Evolutionary conservation across 2,797 vertebrate species (phyloP).

Genomic region (Simalia tracyae): DNA sequence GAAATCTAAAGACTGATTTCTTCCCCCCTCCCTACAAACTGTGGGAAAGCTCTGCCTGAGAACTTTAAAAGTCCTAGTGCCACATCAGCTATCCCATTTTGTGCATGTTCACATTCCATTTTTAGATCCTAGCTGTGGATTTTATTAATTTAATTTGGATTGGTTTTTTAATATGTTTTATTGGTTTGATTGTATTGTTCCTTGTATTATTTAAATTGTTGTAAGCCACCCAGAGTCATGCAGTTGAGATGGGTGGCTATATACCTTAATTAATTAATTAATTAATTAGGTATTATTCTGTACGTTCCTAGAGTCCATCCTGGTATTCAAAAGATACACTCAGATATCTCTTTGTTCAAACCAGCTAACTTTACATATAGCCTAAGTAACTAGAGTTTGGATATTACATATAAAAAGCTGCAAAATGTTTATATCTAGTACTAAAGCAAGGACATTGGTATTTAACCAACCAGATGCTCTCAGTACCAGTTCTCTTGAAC

Average conservation of each 20-base stretch:
- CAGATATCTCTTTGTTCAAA: not conserved
- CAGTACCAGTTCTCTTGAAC: not conserved
- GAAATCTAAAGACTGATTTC: not conserved
- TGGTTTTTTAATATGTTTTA: too few relatives aligned
- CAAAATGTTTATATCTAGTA: not conserved
- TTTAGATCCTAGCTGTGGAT: not conserved
- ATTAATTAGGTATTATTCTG: not conserved
- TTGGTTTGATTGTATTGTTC: too few relatives aligned
- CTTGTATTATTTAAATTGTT: too few relatives aligned
- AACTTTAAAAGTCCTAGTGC: not conserved
- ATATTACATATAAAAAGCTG: not conserved
- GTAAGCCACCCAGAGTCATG: too few relatives aligned
- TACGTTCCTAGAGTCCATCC: not conserved
- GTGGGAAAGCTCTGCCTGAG: not conserved
- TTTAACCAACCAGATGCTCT: not conserved
- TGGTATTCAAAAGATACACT: not conserved
- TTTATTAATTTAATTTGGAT: too few relatives aligned
- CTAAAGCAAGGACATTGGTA: not conserved
- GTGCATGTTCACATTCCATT: not conserved
- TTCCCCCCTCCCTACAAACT: not conserved
- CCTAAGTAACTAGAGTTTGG: not conserved
- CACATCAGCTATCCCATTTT: not conserved
- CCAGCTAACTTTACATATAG: not conserved
- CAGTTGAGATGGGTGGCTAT: too few relatives aligned
- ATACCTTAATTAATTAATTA: not conserved